Percentiles rank a stretch among this genome's conserved stretches.
Conservation (phyloP, 2,888 invertebrate genomes). For the Prostheceraeus crozeri region DNA sequence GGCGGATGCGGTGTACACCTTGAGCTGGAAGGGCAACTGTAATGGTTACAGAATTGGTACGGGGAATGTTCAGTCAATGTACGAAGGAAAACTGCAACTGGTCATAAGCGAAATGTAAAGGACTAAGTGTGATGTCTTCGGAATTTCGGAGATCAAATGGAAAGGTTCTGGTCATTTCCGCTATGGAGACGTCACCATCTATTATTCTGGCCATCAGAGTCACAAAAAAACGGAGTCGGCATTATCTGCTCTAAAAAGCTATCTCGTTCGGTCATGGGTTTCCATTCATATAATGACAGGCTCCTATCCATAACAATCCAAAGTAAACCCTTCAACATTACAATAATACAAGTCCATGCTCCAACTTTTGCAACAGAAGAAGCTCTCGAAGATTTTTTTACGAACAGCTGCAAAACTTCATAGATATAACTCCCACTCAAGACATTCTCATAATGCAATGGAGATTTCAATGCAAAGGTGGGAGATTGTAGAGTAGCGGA, state of each 20-base stretch:
- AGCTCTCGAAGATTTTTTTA: conserved; percentile 6
- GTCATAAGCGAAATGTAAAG: conserved; percentile 22
- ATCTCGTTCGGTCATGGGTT: not conserved
- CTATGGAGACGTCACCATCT: not conserved
- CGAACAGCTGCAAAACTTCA: conserved; percentile 9
- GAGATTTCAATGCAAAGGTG: conserved; percentile 29
- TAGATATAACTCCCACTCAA: conserved; percentile 7
- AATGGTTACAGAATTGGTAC: conserved; percentile 25
- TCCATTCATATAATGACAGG: conserved; percentile 9
- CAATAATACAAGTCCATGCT: conserved; percentile 18
- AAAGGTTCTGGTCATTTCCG: conserved; percentile 8
- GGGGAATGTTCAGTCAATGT: conserved; percentile 25
- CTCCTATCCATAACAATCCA: not conserved
- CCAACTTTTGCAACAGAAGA: conserved; percentile 24
- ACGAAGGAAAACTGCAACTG: conserved; percentile 7
- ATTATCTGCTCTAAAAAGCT: conserved; percentile 19
- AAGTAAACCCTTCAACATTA: conserved; percentile 6
- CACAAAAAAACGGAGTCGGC: conserved; percentile 1
- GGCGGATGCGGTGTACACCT: too few species aligned
- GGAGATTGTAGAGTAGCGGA: not conserved
- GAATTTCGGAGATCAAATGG: conserved; percentile 26
- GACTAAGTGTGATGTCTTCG: not conserved
- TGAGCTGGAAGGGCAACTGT: too few species aligned
- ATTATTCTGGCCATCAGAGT: conserved; percentile 19
- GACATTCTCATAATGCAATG: conserved; percentile 12